phyloP scores from a whole-genome alignment of 2,113 vertebrate species.

The Prinia subflava region DNA sequence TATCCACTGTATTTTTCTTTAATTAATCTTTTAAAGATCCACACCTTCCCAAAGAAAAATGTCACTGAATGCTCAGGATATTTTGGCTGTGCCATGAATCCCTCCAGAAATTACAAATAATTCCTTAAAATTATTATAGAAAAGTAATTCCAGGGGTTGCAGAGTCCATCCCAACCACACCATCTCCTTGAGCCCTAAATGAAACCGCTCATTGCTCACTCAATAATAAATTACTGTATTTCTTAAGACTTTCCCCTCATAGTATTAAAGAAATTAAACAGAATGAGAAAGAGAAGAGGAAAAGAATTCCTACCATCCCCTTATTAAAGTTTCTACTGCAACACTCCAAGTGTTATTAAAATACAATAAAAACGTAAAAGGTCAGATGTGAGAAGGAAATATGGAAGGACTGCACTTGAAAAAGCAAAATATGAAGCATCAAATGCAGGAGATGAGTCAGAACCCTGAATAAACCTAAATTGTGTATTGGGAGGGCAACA shows the following conservation, averaged over 20 bases:
- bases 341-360: not conserved
- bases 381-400: not conserved
- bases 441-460: not conserved
- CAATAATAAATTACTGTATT: not conserved
- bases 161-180: not conserved
- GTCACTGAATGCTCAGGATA: fast-evolving
- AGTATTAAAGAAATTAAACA: not conserved
- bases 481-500: not conserved
- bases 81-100: not conserved
- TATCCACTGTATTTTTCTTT: fast-evolving
- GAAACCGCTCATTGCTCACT: not conserved
- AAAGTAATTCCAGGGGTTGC: not conserved
- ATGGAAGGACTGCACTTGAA: not conserved
- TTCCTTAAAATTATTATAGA: not conserved
- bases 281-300: not conserved
- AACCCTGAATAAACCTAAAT: not conserved
- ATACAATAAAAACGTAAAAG: not conserved
- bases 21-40: not conserved
- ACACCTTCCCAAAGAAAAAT: not conserved
- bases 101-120: not conserved
- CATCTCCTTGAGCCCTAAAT: not conserved
- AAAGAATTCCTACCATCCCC: not conserved
- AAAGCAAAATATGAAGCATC: not conserved
- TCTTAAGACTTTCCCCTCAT: not conserved
- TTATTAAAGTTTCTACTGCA: not conserved